Evolutionary conservation across 1,140 invertebrate genomes (phyloP).

Genomic region (Drosophila yakuba): DNA sequence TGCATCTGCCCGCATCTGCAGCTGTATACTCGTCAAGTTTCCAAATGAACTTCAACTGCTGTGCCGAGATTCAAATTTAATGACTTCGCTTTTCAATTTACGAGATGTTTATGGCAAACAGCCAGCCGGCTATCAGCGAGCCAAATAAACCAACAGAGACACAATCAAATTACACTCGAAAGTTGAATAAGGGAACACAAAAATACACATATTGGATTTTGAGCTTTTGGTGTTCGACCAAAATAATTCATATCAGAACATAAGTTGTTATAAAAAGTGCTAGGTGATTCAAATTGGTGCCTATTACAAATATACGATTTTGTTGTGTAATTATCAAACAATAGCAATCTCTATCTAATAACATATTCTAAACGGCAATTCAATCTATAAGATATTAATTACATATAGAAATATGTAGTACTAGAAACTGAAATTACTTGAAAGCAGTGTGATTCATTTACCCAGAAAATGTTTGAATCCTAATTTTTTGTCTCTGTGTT

Average conservation of each 20-base stretch:
- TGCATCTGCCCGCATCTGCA: slow-evolving; percentile 57
- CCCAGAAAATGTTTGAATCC: background rate
- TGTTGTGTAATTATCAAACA: too few species aligned
- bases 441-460: background rate
- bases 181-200: slow-evolving; percentile 5
- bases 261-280: too few species aligned
- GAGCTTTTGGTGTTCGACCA: too few species aligned
- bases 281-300: too few species aligned
- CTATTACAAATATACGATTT: too few species aligned
- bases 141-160: slow-evolving; percentile 43
- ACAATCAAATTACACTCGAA: slow-evolving; percentile 51
- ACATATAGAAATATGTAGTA: too few species aligned
- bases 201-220: background rate
- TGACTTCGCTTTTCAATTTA: slow-evolving; percentile 64
- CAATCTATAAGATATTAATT: too few species aligned
- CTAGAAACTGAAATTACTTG: too few species aligned
- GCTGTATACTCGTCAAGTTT: slow-evolving; percentile 52
- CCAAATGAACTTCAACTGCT: slow-evolving; percentile 53
- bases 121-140: slow-evolving; percentile 36
- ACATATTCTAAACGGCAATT: too few species aligned
- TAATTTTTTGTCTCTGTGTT: slow-evolving; percentile 7
- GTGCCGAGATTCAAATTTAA: slow-evolving; percentile 58
- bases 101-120: slow-evolving; percentile 60
- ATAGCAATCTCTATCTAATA: too few species aligned
- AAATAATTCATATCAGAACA: too few species aligned